Evolutionary conservation across 2,888 invertebrate species (phyloP).

Genomic region (Dryocosmus kuriphilus): DNA sequence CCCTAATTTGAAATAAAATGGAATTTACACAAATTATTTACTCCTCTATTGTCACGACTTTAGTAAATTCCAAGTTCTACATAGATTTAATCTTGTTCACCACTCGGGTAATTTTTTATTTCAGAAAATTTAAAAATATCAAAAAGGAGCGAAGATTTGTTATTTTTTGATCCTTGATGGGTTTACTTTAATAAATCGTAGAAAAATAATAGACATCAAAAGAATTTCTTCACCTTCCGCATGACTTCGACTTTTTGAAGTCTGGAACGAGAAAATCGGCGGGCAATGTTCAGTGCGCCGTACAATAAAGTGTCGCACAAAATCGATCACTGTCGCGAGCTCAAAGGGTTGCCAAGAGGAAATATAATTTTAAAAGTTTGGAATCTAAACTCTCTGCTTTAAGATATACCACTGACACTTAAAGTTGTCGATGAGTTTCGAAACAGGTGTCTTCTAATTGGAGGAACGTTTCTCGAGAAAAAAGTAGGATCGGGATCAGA

Average conservation of each 20-base stretch:
- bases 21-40: not conserved
- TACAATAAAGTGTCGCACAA: constrained; percentile 17
- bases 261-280: constrained; percentile 7
- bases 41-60: not conserved
- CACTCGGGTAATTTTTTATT: too few relatives aligned
- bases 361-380: not conserved
- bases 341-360: constrained; percentile 18
- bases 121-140: too few relatives aligned
- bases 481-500: constrained; percentile 11
- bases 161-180: not conserved
- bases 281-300: constrained; percentile 20
- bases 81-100: not conserved
- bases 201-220: not conserved
- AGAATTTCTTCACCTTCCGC: constrained; percentile 21
- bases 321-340: constrained; percentile 16
- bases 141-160: not conserved
- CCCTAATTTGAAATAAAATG: not conserved
- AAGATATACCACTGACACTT: constrained; percentile 24
- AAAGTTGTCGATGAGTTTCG: constrained; percentile 21
- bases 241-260: constrained; percentile 25
- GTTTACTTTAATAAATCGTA: not conserved
- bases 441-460: constrained; percentile 30
- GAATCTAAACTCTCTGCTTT: constrained; percentile 20
- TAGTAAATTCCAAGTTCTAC: not conserved
- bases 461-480: constrained; percentile 20